phyloP scores from a whole-genome alignment of 2,888 invertebrate species.

The Parelbella ahira region DNA sequence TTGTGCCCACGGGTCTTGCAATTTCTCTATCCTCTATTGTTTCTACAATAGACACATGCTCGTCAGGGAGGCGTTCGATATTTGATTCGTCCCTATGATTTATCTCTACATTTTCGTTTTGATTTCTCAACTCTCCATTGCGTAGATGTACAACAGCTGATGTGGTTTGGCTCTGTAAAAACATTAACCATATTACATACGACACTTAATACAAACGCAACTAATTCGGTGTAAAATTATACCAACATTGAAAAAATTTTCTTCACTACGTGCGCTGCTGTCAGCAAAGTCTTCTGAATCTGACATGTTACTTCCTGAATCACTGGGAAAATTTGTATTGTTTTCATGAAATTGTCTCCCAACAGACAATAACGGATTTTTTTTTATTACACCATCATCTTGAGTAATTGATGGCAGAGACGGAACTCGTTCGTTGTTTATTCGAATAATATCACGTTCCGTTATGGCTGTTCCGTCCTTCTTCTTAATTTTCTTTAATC shows the following conservation, averaged over 20 bases:
- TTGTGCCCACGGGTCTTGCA: conserved; percentile 84
- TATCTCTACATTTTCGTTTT: conserved; percentile 50
- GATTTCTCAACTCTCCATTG: conserved; percentile 54
- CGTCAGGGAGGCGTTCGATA: conserved; percentile 89
- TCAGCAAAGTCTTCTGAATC: conserved; percentile 83
- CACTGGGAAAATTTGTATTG: conserved; percentile 55
- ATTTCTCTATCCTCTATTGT: conserved; percentile 87
- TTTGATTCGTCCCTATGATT: conserved; percentile 77
- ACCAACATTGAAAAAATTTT: conserved; percentile 58
- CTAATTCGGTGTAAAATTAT: no score
- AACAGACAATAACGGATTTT: conserved; percentile 84
- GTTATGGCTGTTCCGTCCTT: conserved; percentile 65
- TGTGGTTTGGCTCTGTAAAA: conserved; percentile 75
- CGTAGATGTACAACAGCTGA: conserved; percentile 87
- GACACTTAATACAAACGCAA: no score
- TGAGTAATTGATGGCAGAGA: conserved; percentile 64
- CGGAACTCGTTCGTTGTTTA: conserved; percentile 64
- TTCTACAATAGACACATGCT: conserved; percentile 92
- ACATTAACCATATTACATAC: no score
- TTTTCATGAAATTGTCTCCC: conserved; percentile 82
- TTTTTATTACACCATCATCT: conserved; percentile 88
- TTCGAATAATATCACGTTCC: conserved; percentile 68
- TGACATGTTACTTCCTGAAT: conserved; percentile 83
- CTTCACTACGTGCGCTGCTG: conserved; percentile 53
- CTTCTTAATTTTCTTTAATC: conserved; percentile 57